Base-by-base conservation (phyloP, 1,140 invertebrate species). In the Drosophila rufa region DNA sequence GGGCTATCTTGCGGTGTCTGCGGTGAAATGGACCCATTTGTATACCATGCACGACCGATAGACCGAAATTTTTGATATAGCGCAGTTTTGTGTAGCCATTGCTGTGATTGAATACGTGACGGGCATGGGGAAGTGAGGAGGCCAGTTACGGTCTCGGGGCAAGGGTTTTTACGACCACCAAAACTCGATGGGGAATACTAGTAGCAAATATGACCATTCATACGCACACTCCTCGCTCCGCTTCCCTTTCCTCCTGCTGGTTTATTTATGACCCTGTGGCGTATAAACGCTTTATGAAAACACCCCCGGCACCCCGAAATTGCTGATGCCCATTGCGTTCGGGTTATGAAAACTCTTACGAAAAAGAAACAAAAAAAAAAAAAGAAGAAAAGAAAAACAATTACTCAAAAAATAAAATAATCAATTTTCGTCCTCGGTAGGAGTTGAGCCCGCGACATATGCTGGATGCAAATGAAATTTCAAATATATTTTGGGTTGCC, bases 61-160 rank as follows among this genome's bases (percentile, higher is more conserved):
- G 69, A 70, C 68, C 69, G 33, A 87, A 81, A 86, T 89, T 89
- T 89, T 89, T 89, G 84, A 89, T 90, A 89, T 89, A 89, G 84
- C 84, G 80, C 84, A 75, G 80, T 89, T 90, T 75, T 89, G 85
- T 87, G 84, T 90, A 83, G 85, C 84, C 85, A 81, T 84, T 90
- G 75, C 84, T 89, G 84, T 89, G 84, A 89, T 89, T 89, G 84
- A 89, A 89, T 89, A 89, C 84, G 84, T 89, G 84, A 70, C 67
- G 36, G 33, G 84, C 80, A 89, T 89, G 33, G 55, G 50, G 50
- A 81, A 84, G 57, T 62, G 40, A 9, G 19, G 38, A 40, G 50
- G 27, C 36, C 53, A 73, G 68, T 43, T n/a, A 25, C 27, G n/a
- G 25, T 47, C 27, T 27, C 33, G 22, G 14, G 45, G 69, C 85